Percentiles rank a stretch among this genome's conserved stretches.
Conservation (phyloP, 92 coral and sea anemone genomes). For the Scolanthus callimorphus region DNA sequence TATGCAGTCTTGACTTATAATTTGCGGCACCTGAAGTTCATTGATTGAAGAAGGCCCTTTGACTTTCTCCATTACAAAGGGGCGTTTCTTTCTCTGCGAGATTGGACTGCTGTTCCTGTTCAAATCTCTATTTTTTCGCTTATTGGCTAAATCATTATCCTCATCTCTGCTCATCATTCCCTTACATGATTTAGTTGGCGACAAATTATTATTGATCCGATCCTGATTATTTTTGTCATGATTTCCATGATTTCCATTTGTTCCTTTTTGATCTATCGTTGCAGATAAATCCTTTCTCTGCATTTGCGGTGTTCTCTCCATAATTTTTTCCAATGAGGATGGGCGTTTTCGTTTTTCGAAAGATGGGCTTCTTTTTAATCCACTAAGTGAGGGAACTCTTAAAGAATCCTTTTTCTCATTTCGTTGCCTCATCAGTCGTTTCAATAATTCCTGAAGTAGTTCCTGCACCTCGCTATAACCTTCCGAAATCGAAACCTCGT, state of each 20-base stretch:
- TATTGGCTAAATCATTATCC: constrained; percentile 5
- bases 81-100: neutral
- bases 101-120: neutral
- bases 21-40: constrained; percentile 16
- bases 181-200: constrained; percentile 2
- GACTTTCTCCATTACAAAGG: no score
- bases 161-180: constrained; percentile 3
- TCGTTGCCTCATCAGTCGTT: constrained; percentile 22
- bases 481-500: constrained; percentile 57
- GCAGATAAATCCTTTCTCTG: constrained; percentile 15
- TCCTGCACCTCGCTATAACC: constrained; percentile 54
- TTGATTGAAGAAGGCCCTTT: neutral
- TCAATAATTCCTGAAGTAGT: constrained; percentile 37
- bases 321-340: constrained; percentile 17
- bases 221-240: neutral
- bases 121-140: neutral
- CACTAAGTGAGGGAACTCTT: constrained; percentile 31
- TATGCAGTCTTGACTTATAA: constrained; percentile 39
- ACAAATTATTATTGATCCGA: constrained; percentile 5
- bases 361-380: constrained; percentile 31
- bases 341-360: constrained; percentile 22
- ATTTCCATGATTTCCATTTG: no score
- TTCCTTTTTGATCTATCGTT: neutral
- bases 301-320: constrained; percentile 28
- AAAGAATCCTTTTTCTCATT: constrained; percentile 33